Conservation (phyloP, 2,888 invertebrate species). For the Morpho deidamia region DNA sequence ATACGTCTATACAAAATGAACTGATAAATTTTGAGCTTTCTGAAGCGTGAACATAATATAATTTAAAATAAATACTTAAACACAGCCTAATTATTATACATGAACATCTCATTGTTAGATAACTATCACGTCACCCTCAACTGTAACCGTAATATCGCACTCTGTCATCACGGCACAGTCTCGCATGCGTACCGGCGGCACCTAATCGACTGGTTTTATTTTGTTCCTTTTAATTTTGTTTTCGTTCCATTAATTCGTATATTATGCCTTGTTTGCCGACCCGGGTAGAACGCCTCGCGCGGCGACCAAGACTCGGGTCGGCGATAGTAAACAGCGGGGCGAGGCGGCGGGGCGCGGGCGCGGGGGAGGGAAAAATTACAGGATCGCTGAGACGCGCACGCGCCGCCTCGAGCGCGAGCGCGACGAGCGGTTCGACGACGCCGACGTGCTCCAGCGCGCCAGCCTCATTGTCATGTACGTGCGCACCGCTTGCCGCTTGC, state of each 20-base stretch:
- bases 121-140: constrained; percentile 11
- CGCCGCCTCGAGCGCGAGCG: constrained; percentile 74
- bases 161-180: constrained; percentile 11
- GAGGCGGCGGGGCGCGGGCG: constrained; percentile 39
- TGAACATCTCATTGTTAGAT: constrained; percentile 12
- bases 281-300: constrained; percentile 49
- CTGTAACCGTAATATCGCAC: constrained; percentile 10
- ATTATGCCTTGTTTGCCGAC: constrained; percentile 41
- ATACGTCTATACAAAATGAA: too few species aligned
- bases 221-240: constrained; percentile 39
- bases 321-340: constrained; percentile 37
- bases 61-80: constrained; percentile 3
- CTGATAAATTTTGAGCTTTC: too few species aligned
- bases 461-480: constrained; percentile 93
- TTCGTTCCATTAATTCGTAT: constrained; percentile 29
- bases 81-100: constrained; percentile 12
- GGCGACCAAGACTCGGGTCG: constrained; percentile 44
- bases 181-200: constrained; percentile 16
- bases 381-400: constrained; percentile 67
- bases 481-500: constrained; percentile 30
- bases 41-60: too few species aligned
- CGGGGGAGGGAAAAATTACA: constrained; percentile 59
- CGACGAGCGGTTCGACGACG: constrained; percentile 84
- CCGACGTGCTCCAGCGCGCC: constrained; percentile 90
- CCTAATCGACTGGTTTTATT: constrained; percentile 30